A percentile compares a stretch with the other conserved stretches of the same genome.
phyloP scores from a whole-genome alignment of 1,140 invertebrate species.

The Bombus waltoni region DNA sequence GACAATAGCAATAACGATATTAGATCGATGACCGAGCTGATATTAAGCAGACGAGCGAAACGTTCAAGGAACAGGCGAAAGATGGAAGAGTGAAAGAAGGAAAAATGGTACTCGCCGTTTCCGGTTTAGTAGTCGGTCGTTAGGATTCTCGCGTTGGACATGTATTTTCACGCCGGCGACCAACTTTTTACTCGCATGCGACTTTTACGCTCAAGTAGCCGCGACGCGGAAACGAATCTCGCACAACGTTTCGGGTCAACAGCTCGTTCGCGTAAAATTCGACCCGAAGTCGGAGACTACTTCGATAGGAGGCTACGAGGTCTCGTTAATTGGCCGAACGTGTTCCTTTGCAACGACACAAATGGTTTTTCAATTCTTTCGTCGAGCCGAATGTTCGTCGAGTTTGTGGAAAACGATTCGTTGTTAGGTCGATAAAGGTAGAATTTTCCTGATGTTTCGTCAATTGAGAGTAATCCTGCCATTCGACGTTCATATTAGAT shows the following conservation, averaged over 20 bases:
- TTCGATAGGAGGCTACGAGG: not conserved
- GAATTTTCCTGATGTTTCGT: no score
- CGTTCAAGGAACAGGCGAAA: not conserved
- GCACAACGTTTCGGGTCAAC: constrained; percentile 14
- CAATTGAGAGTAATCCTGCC: no score
- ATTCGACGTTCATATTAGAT: no score
- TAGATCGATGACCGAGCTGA: no score
- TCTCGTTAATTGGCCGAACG: not conserved
- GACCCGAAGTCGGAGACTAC: not conserved
- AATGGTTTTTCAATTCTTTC: not conserved
- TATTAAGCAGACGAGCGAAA: not conserved
- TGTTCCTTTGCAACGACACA: not conserved
- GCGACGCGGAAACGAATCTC: not conserved
- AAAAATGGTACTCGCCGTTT: not conserved
- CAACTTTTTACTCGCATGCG: constrained; percentile 2
- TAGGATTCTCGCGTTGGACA: not conserved
- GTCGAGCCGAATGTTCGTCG: no score
- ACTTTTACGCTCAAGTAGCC: constrained; percentile 1
- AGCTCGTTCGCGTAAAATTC: constrained; percentile 29
- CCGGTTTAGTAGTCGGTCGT: not conserved
- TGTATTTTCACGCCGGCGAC: constrained; percentile 1
- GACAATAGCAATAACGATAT: no score
- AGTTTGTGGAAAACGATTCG: not conserved
- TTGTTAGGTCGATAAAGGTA: no score
- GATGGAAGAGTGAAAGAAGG: not conserved